Evolutionary conservation across 2,888 invertebrate species (phyloP), one percentile per base, ranked within the genome.

Genomic region (Drosophila aldrichi): DNA sequence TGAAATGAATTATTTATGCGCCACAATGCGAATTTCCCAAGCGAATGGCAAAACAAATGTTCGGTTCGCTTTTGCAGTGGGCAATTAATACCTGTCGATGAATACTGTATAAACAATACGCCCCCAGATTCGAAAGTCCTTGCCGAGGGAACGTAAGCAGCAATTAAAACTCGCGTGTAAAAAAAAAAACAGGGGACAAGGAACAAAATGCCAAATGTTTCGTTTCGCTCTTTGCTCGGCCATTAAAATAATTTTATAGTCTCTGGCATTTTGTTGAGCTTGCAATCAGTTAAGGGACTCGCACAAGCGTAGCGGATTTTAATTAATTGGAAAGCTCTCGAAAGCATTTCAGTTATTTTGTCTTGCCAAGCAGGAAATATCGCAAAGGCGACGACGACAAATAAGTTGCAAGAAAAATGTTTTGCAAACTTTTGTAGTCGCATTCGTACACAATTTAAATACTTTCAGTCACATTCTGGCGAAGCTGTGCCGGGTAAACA

Each of bases 391-490:
- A 49, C 49, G 36, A 41, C 12, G 52, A n/a, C 20, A 2, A 64
- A 65, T 32, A 56, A 49, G 67, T 66, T 66, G 67, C 49, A 46
- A 78, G 71, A 73, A 84, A 87, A 81, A 85, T 80, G 69, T 85
- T 84, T 73, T 70, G 76, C 82, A 65, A 84, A 79, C 72, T 85
- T 77, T 79, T 77, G 67, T 77, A 18, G 71, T 71, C 74, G 82
- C 85, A 79, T 82, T 77, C 80, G 82, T 85, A 77, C 78, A 85
- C 83, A 82, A 88, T 84, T 84, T 84, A 88, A 84, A 84, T 84
- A 85, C 71, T 81, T 79, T 73, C 72, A 78, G 85, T 72, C 73
- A 65, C 81, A 83, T 70, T 77, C 81, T 72, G 71, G 56, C 14
- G 20, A 56, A 18, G 40, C 65, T 56, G 48, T 41, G 48, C 32